Percentiles rank a stretch among this genome's conserved stretches.
Evolutionary conservation across 2,888 invertebrate genomes (phyloP).

Genomic region (Platycheirus rosarum): DNA sequence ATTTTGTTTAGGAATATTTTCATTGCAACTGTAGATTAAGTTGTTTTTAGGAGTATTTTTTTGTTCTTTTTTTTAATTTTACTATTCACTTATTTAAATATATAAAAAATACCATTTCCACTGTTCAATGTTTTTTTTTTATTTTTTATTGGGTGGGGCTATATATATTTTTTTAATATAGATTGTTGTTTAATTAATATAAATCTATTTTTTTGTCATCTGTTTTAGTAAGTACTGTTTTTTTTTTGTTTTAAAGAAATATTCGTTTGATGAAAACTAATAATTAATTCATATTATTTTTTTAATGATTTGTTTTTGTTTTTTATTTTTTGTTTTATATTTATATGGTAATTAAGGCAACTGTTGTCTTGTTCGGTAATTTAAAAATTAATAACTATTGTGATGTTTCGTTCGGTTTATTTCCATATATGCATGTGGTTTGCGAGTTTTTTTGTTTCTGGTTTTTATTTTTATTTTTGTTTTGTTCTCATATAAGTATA

Average conservation of each 20-base stretch:
- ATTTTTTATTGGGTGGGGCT: conserved; percentile 72
- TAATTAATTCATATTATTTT: conserved; percentile 56
- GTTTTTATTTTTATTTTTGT: conserved; percentile 69
- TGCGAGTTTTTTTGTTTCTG: conserved; percentile 72
- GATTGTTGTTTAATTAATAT: conserved; percentile 69
- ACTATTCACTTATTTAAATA: conserved; percentile 70
- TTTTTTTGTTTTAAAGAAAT: conserved; percentile 65
- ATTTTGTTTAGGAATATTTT: conserved; percentile 73
- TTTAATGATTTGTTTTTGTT: conserved; percentile 33
- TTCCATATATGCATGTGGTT: conserved; percentile 72
- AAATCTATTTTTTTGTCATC: conserved; percentile 66
- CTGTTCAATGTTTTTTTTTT: conserved; percentile 62
- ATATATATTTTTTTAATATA: conserved; percentile 67
- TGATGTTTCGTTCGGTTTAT: conserved; percentile 73
- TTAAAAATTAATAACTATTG: conserved; percentile 74
- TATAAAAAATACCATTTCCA: conserved; percentile 74
- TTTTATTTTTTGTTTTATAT: conserved; percentile 48
- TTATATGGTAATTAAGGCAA: conserved; percentile 74
- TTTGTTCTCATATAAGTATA: conserved; percentile 63
- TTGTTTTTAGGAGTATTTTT: conserved; percentile 69
- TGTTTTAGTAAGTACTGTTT: conserved; percentile 53
- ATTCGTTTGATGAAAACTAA: conserved; percentile 72
- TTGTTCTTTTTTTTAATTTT: conserved; percentile 48
- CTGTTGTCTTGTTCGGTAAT: conserved; percentile 74
- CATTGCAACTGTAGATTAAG: conserved; percentile 73